phyloP scores from a whole-genome alignment of 2,797 vertebrate genomes.

The Sternotherus odoratus region DNA sequence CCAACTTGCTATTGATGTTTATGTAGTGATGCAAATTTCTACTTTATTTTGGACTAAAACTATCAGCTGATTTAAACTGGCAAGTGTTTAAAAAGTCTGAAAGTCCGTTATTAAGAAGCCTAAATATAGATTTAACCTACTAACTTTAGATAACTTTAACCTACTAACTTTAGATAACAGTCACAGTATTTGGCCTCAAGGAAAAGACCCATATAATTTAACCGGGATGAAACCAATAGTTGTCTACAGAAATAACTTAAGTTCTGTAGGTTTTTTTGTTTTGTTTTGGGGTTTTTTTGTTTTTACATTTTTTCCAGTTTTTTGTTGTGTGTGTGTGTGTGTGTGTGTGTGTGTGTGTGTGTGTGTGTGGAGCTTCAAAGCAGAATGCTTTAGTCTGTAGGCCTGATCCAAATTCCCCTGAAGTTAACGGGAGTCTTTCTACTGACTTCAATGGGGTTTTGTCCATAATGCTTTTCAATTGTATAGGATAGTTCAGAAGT shows the following conservation, averaged over 20 bases:
- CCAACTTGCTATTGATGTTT: background rate
- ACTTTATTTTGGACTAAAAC: background rate
- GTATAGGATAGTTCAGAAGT: too few species aligned
- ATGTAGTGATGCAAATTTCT: background rate
- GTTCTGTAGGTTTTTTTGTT: background rate
- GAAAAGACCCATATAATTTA: too few species aligned
- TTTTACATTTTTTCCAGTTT: background rate
- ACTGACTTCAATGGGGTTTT: background rate
- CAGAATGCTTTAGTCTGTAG: too few species aligned
- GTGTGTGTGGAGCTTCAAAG: background rate
- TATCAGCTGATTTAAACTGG: background rate
- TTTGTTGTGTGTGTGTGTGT: too few species aligned
- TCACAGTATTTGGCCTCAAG: too few species aligned
- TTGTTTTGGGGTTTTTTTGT: background rate
- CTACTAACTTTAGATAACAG: background rate
- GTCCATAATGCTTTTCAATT: too few species aligned
- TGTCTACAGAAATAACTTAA: too few species aligned
- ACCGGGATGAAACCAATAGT: too few species aligned
- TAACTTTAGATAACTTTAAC: background rate
- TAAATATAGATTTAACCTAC: background rate
- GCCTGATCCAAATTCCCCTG: background rate
- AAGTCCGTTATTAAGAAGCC: background rate
- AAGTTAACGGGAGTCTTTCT: conserved; percentile 1
- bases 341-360: too few species aligned
- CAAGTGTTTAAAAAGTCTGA: background rate